Evolutionary conservation across 2,888 invertebrate species (phyloP), one percentile per base, ranked within the genome.

Genomic region (Cybosia mesomella): DNA sequence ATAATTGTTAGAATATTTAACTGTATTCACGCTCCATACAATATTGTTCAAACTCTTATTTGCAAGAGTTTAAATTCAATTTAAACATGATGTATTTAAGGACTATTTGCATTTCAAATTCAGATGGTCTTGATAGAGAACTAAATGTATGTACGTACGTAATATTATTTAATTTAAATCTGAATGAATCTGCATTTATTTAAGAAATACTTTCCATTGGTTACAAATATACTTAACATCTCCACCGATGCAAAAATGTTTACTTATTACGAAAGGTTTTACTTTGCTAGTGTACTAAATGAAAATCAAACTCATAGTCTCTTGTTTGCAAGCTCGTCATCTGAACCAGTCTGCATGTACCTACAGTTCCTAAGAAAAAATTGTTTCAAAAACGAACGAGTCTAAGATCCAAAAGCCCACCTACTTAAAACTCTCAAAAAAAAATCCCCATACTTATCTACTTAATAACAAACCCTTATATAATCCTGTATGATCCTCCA

Each of bases 401-500:
- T 28, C 32, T 28, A 36, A 63, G 18, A 43, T 49, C 21, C 58
- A 28, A n/a, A 57, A 64, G 62, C 43, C 49, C 18, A 24, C 64
- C 65, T 70, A 58, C 74, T 76, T 69, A 69, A 76, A 79, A 74
- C 67, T 70, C 70, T 74, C 67, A 28, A 67, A 76, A 81, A 75
- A 72, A 72, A 69, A 65, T 66, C 66, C 60, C 69, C 39, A 18
- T 74, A 71, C 69, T 79, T 81, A 81, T 68, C 72, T 77, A 71
- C 73, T 81, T 80, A 80, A 79, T 81, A 81, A 72, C 74, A 74
- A 73, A 81, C 75, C 79, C 66, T 66, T 76, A 67, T 72, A 79
- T 80, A 80, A 80, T 81, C 77, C 79, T 68, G 69, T 68, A 75
- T 80, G 82, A 82, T 80, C 82, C 78, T 80, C 69, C 69, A 64